phyloP scores from a whole-genome alignment of 64 coral and sea anemone species.

The Platygyra sinensis region DNA sequence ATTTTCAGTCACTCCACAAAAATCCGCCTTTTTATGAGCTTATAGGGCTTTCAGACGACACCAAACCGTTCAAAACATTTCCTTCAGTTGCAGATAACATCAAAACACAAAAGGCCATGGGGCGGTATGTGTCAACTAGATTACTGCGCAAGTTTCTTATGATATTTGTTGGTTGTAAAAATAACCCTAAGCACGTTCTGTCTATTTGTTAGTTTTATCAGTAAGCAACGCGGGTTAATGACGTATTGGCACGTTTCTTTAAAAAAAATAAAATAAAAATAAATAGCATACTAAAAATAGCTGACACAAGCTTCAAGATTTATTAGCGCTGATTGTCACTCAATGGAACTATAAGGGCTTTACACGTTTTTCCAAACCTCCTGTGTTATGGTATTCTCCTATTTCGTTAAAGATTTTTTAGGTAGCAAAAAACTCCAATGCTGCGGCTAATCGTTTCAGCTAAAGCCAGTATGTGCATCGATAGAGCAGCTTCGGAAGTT shows the following conservation, averaged over 20 bases:
- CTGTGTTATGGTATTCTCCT: too few relatives aligned
- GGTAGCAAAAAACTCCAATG: too few relatives aligned
- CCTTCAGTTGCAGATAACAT: background rate
- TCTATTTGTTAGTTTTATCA: background rate
- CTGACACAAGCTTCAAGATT: background rate
- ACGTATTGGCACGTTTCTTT: background rate
- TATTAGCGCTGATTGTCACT: too few relatives aligned
- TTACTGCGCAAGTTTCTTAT: background rate
- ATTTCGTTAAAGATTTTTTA: too few relatives aligned
- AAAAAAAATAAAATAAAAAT: too few relatives aligned
- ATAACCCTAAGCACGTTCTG: background rate
- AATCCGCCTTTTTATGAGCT: background rate
- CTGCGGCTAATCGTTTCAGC: background rate
- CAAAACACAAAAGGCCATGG: background rate
- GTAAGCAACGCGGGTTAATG: background rate
- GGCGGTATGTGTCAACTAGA: background rate
- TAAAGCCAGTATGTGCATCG: background rate
- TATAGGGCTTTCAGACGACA: background rate
- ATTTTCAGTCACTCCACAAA: background rate
- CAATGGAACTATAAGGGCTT: too few relatives aligned
- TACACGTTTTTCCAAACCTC: too few relatives aligned
- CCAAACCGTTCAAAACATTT: background rate
- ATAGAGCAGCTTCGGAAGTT: background rate
- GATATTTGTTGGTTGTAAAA: conserved; percentile 28
- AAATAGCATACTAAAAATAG: background rate